These are phyloP conservation scores for Arrhamphus sclerolepis DNA, from an alignment of 2,797 vertebrate genomes.

Conservation along the genomic window DNA sequence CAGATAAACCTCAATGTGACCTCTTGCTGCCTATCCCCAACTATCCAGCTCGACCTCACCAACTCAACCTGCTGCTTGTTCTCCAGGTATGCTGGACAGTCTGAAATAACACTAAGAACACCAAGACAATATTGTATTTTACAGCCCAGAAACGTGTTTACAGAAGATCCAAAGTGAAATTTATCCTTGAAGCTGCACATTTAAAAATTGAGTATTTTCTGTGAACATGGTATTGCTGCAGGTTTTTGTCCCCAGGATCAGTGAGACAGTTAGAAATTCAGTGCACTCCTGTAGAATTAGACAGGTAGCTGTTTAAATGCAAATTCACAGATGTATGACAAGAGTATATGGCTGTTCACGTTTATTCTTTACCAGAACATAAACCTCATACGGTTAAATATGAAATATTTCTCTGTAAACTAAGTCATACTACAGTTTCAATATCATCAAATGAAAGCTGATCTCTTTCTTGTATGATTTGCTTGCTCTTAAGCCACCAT, in stretches of 20 bases:
- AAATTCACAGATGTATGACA: not conserved
- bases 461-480: conserved; percentile 29
- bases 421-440: not conserved
- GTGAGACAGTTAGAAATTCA: conserved; percentile 41
- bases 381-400: conserved; percentile 1
- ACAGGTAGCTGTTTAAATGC: conserved; percentile 21
- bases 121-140: too few relatives aligned
- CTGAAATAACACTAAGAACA: not conserved
- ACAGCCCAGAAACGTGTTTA: conserved; percentile 10
- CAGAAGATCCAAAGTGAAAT: conserved; percentile 26
- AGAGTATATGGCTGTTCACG: conserved; percentile 25
- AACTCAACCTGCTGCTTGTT: conserved; percentile 77
- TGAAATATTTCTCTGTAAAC: not conserved
- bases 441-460: conserved; percentile 16
- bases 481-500: conserved; percentile 26
- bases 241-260: conserved; percentile 39
- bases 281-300: conserved; percentile 7
- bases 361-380: conserved; percentile 22
- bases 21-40: conserved; percentile 79
- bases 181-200: conserved; percentile 27
- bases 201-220: conserved; percentile 26
- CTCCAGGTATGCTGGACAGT: conserved; percentile 67
- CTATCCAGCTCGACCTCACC: conserved; percentile 38
- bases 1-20: conserved; percentile 69
- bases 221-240: conserved; percentile 34